phyloP scores from a whole-genome alignment of 1,140 invertebrate species.

The Ceratina japonica region DNA sequence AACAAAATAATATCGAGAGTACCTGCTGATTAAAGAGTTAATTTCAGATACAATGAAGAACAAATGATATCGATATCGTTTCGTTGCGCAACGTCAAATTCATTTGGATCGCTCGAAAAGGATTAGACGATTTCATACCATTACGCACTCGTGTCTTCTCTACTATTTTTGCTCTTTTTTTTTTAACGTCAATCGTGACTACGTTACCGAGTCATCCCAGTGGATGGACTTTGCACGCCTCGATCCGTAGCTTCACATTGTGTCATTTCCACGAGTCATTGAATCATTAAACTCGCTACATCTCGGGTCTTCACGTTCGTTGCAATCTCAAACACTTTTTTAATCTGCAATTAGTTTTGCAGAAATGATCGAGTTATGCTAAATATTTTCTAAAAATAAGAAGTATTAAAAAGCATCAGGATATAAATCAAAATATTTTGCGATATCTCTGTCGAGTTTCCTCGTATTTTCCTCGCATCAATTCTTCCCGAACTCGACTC shows the following conservation, averaged over 20 bases:
- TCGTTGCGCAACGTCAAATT: no score
- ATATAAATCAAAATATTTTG: not conserved
- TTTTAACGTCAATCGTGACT: constrained; percentile 19
- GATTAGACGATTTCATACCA: not conserved
- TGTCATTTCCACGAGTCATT: constrained; percentile 17
- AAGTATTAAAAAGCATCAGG: not conserved
- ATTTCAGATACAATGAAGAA: no score
- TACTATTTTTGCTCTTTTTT: constrained; percentile 7
- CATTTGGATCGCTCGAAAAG: no score
- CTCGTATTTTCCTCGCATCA: not conserved
- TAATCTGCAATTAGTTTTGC: no score
- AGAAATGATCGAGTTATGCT: constrained; percentile 5
- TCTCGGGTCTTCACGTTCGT: not conserved
- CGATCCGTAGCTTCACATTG: not conserved
- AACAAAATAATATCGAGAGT: no score
- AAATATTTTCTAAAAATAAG: no score
- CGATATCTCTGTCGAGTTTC: not conserved
- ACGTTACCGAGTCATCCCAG: constrained; percentile 12
- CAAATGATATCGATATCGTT: no score
- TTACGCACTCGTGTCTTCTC: not conserved
- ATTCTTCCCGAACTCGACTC: not conserved
- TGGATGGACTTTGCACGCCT: constrained; percentile 35
- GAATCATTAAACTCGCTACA: constrained; percentile 15
- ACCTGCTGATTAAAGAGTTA: no score
- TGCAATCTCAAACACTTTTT: not conserved